phyloP scores from a whole-genome alignment of 2,888 invertebrate species.

The Blera fallax region DNA sequence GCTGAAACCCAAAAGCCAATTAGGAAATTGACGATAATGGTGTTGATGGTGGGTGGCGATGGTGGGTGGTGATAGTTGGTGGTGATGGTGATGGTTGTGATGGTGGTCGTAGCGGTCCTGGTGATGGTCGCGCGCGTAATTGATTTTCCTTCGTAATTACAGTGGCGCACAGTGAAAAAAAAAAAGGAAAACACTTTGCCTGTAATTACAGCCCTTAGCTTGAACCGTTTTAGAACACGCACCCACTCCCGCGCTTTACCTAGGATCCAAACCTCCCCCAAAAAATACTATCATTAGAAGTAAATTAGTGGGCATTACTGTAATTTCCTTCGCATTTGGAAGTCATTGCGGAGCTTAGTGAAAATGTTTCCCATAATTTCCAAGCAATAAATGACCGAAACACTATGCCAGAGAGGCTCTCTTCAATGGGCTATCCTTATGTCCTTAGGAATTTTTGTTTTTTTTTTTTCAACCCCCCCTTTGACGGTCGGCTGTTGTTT shows the following conservation, averaged over 20 bases:
- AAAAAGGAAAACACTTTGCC: conserved; percentile 35
- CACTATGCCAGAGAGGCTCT: conserved; percentile 46
- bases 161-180: conserved; percentile 3
- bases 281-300: conserved; percentile 72
- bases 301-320: conserved; percentile 72
- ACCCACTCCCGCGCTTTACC: conserved; percentile 12
- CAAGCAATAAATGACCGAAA: conserved; percentile 70
- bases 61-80: conserved; percentile 14
- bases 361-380: conserved; percentile 71
- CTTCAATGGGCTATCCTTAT: conserved; percentile 19
- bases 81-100: not conserved
- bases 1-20: conserved; percentile 43
- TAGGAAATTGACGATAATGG: conserved; percentile 53
- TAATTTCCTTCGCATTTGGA: conserved; percentile 72
- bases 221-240: conserved; percentile 63
- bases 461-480: not conserved
- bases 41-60: conserved; percentile 36
- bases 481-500: not conserved
- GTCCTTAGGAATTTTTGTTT: conserved; percentile 1
- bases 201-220: conserved; percentile 59
- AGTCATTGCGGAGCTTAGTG: conserved; percentile 71
- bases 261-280: conserved; percentile 3
- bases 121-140: conserved; percentile 60
- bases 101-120: not conserved
- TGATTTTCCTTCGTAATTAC: conserved; percentile 65